Evolutionary conservation across 2,888 invertebrate species (phyloP).

Genomic region (Folsomia manolachei): DNA sequence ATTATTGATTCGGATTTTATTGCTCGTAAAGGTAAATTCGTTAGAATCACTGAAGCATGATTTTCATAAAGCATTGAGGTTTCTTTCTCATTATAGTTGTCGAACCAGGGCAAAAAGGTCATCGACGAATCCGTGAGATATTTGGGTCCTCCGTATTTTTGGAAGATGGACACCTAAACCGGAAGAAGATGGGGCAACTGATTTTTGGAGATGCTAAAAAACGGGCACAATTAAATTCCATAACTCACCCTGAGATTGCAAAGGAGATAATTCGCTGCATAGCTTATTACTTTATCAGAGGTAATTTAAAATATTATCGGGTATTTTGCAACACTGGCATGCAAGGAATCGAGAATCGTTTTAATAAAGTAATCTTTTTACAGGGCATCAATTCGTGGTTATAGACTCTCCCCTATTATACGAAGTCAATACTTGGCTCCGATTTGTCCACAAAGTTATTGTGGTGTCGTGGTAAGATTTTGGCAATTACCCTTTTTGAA

Average conservation of each 20-base stretch:
- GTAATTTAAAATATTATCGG: too few species aligned
- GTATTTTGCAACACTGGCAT: too few species aligned
- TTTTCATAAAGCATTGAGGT: not conserved
- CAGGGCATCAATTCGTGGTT: not conserved
- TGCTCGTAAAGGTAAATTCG: not conserved
- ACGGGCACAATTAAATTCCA: not conserved
- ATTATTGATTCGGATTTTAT: not conserved
- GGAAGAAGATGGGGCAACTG: not conserved
- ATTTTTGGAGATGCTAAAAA: not conserved
- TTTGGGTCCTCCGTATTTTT: not conserved
- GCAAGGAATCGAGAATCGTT: too few species aligned
- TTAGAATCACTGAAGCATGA: too few species aligned
- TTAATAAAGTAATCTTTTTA: not conserved
- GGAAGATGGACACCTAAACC: not conserved
- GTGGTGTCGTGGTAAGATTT: not conserved
- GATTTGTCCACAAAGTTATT: not conserved
- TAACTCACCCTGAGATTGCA: not conserved
- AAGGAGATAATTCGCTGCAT: not conserved
- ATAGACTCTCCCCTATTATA: not conserved
- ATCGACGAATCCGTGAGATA: not conserved
- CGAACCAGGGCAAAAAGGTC: not conserved
- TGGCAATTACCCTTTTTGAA: not conserved
- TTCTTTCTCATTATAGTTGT: not conserved
- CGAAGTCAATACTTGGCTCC: not conserved
- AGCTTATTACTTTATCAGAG: not conserved